A percentile compares a stretch with the other conserved stretches of the same genome.
phyloP scores from a whole-genome alignment of 2,888 invertebrate genomes.

The Tenthredo scrophulariae region DNA sequence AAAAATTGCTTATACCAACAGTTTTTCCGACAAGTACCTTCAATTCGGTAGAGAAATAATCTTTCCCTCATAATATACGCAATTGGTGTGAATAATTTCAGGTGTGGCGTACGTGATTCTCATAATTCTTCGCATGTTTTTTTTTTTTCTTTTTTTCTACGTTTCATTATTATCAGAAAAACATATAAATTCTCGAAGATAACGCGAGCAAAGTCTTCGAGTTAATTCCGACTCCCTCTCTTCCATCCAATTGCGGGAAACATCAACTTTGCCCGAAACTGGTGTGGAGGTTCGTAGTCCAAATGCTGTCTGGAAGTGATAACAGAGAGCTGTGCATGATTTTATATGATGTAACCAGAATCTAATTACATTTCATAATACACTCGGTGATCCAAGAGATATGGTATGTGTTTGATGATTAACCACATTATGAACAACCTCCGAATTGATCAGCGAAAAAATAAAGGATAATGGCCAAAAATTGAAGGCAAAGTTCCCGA shows the following conservation, averaged over 20 bases:
- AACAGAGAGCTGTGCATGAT: slow-evolving; percentile 51
- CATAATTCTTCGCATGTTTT: neutral
- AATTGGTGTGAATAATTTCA: neutral
- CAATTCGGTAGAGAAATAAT: neutral
- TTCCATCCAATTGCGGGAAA: neutral
- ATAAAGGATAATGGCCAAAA: neutral
- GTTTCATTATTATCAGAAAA: neutral
- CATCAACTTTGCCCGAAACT: slow-evolving; percentile 34
- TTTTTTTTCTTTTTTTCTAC: no score
- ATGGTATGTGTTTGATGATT: neutral
- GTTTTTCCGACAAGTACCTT: neutral
- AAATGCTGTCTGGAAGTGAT: slow-evolving; percentile 61
- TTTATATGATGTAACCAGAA: neutral
- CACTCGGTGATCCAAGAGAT: neutral
- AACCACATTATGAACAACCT: neutral
- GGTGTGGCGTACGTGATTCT: neutral
- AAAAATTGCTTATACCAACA: neutral
- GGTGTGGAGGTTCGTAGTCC: slow-evolving; percentile 60
- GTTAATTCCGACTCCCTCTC: slow-evolving; percentile 2
- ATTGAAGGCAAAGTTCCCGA: neutral
- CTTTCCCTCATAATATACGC: neutral
- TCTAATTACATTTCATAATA: neutral
- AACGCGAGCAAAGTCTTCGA: slow-evolving; percentile 35
- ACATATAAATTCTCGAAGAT: neutral
- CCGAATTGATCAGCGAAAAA: neutral